Percentiles rank a stretch among this genome's conserved stretches.
Conservation (phyloP, 2,113 vertebrate genomes). For the Eurystomus gularis region DNA sequence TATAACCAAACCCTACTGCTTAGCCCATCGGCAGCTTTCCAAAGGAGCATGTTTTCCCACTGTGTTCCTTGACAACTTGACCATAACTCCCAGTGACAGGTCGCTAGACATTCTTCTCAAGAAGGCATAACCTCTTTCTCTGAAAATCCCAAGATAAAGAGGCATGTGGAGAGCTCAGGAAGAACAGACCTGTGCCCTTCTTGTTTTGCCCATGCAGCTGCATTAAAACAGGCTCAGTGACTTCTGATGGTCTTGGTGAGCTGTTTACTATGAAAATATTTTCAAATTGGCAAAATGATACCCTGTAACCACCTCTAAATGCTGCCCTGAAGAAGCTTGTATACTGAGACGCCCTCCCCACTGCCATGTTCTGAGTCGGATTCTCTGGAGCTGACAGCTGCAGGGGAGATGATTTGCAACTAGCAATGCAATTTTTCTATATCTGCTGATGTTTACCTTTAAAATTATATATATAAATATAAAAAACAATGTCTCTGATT, state of each 20-base stretch:
- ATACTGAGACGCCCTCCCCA: conserved; percentile 31
- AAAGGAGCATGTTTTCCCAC: neutral
- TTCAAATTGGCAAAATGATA: neutral
- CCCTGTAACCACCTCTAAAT: conserved; percentile 56
- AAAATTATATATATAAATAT: conserved; percentile 57
- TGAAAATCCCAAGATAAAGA: neutral
- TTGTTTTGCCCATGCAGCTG: conserved; percentile 38
- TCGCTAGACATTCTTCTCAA: neutral
- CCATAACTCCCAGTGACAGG: neutral
- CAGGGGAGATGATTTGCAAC: conserved; percentile 77
- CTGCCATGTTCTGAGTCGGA: conserved; percentile 49
- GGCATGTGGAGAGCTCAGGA: conserved; percentile 35
- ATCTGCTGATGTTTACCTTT: conserved; percentile 77
- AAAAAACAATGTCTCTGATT: conserved; percentile 49
- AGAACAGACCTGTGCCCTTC: conserved; percentile 24
- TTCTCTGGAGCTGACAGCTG: conserved; percentile 55
- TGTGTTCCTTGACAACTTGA: neutral
- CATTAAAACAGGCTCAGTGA: conserved; percentile 14
- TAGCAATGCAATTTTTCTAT: conserved; percentile 88
- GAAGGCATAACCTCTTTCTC: conserved; percentile 30
- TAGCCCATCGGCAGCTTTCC: neutral
- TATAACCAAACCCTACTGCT: neutral
- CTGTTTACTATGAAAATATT: neutral
- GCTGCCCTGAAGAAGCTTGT: conserved; percentile 72
- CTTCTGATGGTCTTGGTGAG: neutral